Evolutionary conservation across 2,797 vertebrate species (phyloP).

Genomic region (Fratercula arctica): DNA sequence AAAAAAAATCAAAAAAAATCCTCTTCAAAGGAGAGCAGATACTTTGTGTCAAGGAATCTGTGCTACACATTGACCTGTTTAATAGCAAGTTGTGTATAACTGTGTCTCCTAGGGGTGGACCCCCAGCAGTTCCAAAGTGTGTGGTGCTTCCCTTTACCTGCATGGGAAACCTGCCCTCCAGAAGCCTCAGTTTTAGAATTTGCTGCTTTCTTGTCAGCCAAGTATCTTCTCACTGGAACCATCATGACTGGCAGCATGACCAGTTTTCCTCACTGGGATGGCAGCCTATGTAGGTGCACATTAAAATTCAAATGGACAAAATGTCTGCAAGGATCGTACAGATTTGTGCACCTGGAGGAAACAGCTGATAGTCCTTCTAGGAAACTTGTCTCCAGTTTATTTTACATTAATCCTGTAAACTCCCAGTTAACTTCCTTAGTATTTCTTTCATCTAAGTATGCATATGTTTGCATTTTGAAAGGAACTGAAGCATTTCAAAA

Average conservation of each 20-base stretch:
- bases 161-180: not conserved
- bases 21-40: not conserved
- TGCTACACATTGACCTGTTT: not conserved
- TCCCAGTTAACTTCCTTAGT: not conserved
- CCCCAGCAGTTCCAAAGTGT: not conserved
- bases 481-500: not conserved
- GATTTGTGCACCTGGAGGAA: not conserved
- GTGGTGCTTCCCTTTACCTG: accelerated
- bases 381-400: not conserved
- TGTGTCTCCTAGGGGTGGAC: not conserved
- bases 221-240: not conserved
- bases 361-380: not conserved
- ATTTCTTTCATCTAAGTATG: not conserved
- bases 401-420: not conserved
- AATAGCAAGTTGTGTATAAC: not conserved
- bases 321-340: not conserved
- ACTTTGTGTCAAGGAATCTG: not conserved
- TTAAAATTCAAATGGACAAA: not conserved
- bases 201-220: not conserved
- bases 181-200: not conserved
- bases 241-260: not conserved
- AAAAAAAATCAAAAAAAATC: not conserved
- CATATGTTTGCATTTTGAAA: not conserved
- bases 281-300: not conserved
- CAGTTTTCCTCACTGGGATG: not conserved